Conservation (phyloP, 2,888 invertebrate genomes). For the Drosophila rubida region DNA sequence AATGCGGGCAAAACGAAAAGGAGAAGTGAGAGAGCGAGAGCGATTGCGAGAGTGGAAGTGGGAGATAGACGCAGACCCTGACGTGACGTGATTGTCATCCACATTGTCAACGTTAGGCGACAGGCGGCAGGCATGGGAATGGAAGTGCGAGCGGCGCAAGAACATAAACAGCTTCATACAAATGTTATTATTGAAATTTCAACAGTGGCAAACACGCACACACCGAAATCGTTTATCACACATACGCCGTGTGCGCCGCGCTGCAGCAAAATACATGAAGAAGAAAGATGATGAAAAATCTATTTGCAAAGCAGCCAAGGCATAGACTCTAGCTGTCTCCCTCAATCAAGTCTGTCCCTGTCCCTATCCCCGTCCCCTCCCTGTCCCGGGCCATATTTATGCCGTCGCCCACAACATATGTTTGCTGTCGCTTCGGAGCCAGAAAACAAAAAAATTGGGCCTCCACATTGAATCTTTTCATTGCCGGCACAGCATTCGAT, state of each 20-base stretch:
- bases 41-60: slow-evolving; percentile 2
- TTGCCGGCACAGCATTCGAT: slow-evolving; percentile 51
- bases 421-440: slow-evolving; percentile 43
- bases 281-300: slow-evolving; percentile 66
- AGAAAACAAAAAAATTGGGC: slow-evolving; percentile 1
- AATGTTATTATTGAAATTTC: slow-evolving; percentile 79
- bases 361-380: neutral
- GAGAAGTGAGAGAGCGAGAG: neutral
- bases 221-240: slow-evolving; percentile 38
- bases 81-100: slow-evolving; percentile 76
- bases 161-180: slow-evolving; percentile 78
- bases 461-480: slow-evolving; percentile 22
- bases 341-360: neutral
- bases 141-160: slow-evolving; percentile 24
- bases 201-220: slow-evolving; percentile 38
- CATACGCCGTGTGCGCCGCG: slow-evolving; percentile 55
- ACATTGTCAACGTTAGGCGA: slow-evolving; percentile 65
- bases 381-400: slow-evolving; percentile 43
- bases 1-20: neutral
- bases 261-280: slow-evolving; percentile 26
- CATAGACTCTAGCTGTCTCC: neutral
- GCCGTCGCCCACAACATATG: slow-evolving; percentile 55
- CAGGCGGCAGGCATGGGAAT: slow-evolving; percentile 27
- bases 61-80: slow-evolving; percentile 33
- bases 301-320: slow-evolving; percentile 58